Evolutionary conservation across 2,113 vertebrate species (phyloP).

Genomic region (Centropus bengalensis): DNA sequence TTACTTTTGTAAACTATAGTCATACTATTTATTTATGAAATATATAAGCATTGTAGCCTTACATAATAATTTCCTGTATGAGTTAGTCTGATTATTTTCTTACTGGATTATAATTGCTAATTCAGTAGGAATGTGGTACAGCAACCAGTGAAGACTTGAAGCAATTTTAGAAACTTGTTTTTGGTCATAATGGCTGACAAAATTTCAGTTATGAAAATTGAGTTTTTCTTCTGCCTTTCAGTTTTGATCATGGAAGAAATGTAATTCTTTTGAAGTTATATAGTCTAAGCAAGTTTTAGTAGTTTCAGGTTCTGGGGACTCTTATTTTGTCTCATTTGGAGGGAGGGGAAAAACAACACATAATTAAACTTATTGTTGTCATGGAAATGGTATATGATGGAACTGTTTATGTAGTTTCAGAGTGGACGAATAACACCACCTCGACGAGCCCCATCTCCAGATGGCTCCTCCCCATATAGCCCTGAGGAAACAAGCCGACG

Average conservation of each 20-base stretch:
- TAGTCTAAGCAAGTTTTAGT: background rate
- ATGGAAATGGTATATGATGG: background rate
- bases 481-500: constrained; percentile 86
- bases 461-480: constrained; percentile 89
- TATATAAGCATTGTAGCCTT: background rate
- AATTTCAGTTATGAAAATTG: background rate
- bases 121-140: background rate
- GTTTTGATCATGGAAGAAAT: background rate
- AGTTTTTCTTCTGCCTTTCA: background rate
- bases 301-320: background rate
- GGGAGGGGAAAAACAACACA: background rate
- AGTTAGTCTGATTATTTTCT: background rate
- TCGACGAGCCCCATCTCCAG: constrained; percentile 88
- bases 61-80: background rate
- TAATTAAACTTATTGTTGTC: background rate
- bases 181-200: background rate
- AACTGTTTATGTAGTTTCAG: constrained; percentile 79
- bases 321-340: background rate
- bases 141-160: background rate
- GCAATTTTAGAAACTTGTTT: background rate
- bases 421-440: constrained; percentile 88
- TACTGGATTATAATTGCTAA: background rate
- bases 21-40: background rate
- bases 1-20: background rate
- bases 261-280: background rate